phyloP scores from a whole-genome alignment of 2,888 invertebrate species.

The Magallana nippona region DNA sequence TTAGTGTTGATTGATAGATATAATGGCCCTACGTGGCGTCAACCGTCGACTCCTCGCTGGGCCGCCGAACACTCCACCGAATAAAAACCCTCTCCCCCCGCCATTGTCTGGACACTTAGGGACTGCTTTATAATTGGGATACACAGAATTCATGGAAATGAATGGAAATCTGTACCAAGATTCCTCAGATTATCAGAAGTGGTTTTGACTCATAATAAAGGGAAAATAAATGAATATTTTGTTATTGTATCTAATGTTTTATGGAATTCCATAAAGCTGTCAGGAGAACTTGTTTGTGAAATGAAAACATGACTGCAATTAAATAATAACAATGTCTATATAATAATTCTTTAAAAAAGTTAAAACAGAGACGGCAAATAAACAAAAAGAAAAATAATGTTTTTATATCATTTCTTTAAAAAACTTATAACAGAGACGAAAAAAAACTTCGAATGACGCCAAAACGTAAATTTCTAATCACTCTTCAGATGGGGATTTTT shows the following conservation, averaged over 20 bases:
- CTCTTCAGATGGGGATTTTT: too few relatives aligned
- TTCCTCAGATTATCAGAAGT: not conserved
- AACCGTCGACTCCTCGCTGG: not conserved
- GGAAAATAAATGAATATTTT: not conserved
- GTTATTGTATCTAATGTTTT: not conserved
- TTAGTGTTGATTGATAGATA: constrained; percentile 24
- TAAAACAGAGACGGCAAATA: too few relatives aligned
- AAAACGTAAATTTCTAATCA: too few relatives aligned
- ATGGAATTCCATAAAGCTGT: not conserved
- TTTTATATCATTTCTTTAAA: too few relatives aligned
- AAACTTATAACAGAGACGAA: too few relatives aligned
- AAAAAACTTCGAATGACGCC: too few relatives aligned
- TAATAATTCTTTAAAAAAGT: too few relatives aligned
- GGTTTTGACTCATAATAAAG: not conserved
- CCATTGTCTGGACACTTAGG: not conserved
- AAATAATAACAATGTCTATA: too few relatives aligned
- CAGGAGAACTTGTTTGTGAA: constrained; percentile 8
- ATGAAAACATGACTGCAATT: too few relatives aligned
- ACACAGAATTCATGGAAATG: too few relatives aligned
- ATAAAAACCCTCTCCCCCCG: not conserved
- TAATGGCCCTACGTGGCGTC: constrained; percentile 25
- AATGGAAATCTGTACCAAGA: too few relatives aligned
- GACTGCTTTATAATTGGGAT: not conserved
- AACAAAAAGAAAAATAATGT: too few relatives aligned
- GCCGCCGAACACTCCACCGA: not conserved